phyloP scores from a whole-genome alignment of 2,888 invertebrate genomes.

The Drosophila koepferae region DNA sequence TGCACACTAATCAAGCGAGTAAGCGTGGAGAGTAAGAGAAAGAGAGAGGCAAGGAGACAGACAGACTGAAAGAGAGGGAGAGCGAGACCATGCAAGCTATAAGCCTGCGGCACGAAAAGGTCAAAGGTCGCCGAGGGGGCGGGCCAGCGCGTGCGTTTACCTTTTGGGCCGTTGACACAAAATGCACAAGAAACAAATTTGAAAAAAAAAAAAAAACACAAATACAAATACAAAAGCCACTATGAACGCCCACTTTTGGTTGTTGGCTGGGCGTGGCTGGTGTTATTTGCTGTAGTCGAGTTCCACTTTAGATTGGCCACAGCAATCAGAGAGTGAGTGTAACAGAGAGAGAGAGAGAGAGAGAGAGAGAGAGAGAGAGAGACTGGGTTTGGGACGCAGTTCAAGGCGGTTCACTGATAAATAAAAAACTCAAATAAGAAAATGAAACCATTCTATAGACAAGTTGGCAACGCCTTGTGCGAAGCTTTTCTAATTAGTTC shows the following conservation, averaged over 20 bases:
- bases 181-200: slow-evolving; percentile 15
- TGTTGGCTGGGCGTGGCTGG: slow-evolving; percentile 17
- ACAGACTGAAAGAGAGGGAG: not conserved
- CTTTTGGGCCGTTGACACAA: slow-evolving; percentile 71
- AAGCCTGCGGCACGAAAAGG: slow-evolving; percentile 60
- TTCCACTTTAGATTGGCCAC: slow-evolving; percentile 44
- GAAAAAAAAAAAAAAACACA: not conserved
- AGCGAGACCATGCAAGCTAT: slow-evolving; percentile 18
- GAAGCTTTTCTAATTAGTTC: slow-evolving; percentile 38
- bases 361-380: too few relatives aligned
- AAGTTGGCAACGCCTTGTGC: slow-evolving; percentile 30
- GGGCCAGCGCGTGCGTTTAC: slow-evolving; percentile 66
- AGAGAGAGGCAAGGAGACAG: not conserved
- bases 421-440: slow-evolving; percentile 11
- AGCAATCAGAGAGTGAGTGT: slow-evolving; percentile 20
- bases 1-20: slow-evolving; percentile 45
- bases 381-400: slow-evolving; percentile 25
- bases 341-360: not conserved
- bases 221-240: not conserved
- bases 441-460: slow-evolving; percentile 13
- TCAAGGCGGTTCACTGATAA: slow-evolving; percentile 73
- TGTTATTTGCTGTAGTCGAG: slow-evolving; percentile 29
- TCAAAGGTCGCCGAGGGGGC: slow-evolving; percentile 64
- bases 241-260: not conserved
- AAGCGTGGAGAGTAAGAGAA: not conserved